Base-by-base conservation (phyloP, 2,797 vertebrate species). In the Coluber constrictor region DNA sequence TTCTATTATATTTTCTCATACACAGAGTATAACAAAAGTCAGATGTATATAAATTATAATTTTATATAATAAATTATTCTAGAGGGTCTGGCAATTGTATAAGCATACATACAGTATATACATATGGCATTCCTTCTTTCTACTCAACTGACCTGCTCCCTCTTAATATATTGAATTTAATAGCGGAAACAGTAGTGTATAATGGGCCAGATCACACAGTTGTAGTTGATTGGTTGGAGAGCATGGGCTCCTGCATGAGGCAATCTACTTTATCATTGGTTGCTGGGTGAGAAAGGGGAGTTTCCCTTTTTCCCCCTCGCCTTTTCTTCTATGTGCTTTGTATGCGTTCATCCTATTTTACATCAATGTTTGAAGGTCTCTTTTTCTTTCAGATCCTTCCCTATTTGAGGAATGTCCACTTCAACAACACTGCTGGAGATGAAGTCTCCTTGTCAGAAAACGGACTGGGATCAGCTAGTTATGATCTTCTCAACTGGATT, bases 261-360 rank as follows among this genome's bases (percentile, higher is more conserved):
- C 29, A 66, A 66, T 66, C 63, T n/a, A n/a, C 4, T 66, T 66
- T 15, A 66, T 66, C 12, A n/a, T n/a, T 66, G 63, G 63, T 66
- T 66, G 63, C 63, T 66, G 12, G 63, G 29, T 15, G 12, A 66
- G 63, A 66, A 66, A 13, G 29, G 4, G 29, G 63, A n/a, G 63
- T n/a, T n/a, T n/a, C 63, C 61, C 4, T 12, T 25, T 3, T 12
- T 0, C 2, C 11, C 3, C 27, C 25, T 27, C 10, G 0, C 3
- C 61, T 63, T 63, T 63, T 63, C 61, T 63, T 63, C 61, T 29
- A 3, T 29, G 4, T 63, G 10, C 3, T 27, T 18, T 59, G 18
- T 59, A 59, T 10, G 25, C 8, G 8, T 66, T 66, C 29, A n/a
- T 66, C 12, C 27, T n/a, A 66, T 15, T 61, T 61, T 66, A 66